Evolutionary conservation across 1,140 invertebrate species (phyloP), one percentile per base, ranked within the genome.

Genomic region (Trachymyrmex cornetzi): DNA sequence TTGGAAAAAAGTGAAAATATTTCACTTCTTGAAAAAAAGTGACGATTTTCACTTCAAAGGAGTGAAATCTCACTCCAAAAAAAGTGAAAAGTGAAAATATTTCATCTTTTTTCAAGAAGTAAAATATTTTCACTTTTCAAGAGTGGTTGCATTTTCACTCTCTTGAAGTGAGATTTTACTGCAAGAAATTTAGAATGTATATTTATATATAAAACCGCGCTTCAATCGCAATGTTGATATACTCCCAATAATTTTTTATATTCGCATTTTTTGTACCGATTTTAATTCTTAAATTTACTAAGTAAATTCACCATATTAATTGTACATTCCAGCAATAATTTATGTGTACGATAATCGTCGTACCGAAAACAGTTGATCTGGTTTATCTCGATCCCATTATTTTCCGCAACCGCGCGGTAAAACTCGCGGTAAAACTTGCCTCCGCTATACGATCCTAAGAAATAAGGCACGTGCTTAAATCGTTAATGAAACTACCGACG

Each of bases 401-500:
- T 74, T 74, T 74, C 64, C 79, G 44, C 27, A 14, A n/a, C 3
- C 27, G 44, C 48, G 48, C 27, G 27, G 22, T 63, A 77, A 75
- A 77, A 77, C 30, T 44, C 55, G n/a, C 38, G 38, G 38, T 44
- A 44, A 44, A 44, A 16, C 48, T 16, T 50, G 7, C 53, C 74
- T 44, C 44, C 44, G 19, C 77, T 24, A 9, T 38, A 48, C 16
- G 19, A 30, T 12, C 30, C 55, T 48, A 34, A 74, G 55, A 84
- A 84, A 63, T 75, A 63, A 84, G 24, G 24, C 69, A 48, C 80
- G 69, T 74, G 80, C 72, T 84, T 84, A 84, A 84, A 84, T 63
- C 80, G 55, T 84, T 84, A 84, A 84, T 84, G 80, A 84, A 84
- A 84, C 69, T 84, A 84, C 55, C 80, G 69, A 75, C 55, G 80